Conservation (phyloP, 2,888 invertebrate species). For the Aleiodes alternator region DNA sequence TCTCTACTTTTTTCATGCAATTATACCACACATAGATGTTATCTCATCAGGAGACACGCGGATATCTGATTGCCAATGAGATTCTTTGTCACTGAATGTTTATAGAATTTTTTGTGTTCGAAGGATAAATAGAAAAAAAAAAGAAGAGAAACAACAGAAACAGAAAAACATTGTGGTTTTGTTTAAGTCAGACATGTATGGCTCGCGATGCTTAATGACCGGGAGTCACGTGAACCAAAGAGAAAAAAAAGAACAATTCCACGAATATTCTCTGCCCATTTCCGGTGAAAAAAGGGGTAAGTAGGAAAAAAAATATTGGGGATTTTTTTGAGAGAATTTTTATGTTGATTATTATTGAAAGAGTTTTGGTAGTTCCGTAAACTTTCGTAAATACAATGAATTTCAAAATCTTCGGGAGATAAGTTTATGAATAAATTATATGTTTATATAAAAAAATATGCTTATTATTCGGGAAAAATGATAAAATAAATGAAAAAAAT, state of each 20-base stretch:
- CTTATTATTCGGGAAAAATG: no score
- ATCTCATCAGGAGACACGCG: constrained; percentile 25
- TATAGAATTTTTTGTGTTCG: constrained; percentile 7
- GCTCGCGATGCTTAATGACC: constrained; percentile 39
- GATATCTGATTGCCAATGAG: constrained; percentile 34
- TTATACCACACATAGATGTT: constrained; percentile 25
- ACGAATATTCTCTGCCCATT: constrained; percentile 38
- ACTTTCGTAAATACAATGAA: no score
- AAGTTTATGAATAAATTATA: no score
- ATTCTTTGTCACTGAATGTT: constrained; percentile 37
- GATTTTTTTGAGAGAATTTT: background rate
- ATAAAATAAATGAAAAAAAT: no score
- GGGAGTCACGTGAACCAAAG: constrained; percentile 40
- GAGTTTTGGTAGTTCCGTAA: no score
- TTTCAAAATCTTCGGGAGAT: no score
- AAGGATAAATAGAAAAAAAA: constrained; percentile 17
- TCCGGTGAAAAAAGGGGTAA: constrained; percentile 25
- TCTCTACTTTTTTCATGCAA: constrained; percentile 11
- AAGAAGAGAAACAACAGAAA: background rate
- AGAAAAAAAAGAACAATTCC: constrained; percentile 32
- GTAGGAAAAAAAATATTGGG: background rate
- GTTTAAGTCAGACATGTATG: constrained; percentile 16
- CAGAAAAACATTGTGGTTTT: background rate
- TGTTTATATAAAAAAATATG: no score
- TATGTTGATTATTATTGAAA: no score